phyloP scores from a whole-genome alignment of 2,888 invertebrate genomes.

The Aleiodes leptofemur region DNA sequence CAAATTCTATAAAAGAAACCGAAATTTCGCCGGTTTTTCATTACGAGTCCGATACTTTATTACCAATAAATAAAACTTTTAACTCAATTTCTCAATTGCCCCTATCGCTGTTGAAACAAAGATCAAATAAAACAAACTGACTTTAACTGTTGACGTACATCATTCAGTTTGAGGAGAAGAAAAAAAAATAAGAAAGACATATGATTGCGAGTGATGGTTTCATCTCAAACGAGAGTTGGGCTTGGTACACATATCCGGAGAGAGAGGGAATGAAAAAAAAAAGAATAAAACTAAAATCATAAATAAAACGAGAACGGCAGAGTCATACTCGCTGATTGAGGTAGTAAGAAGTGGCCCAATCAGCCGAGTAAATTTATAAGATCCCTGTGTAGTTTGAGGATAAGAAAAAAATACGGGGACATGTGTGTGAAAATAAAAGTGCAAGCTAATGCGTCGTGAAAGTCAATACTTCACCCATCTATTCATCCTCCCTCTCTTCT shows the following conservation, averaged over 20 bases:
- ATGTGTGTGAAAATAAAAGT: constrained; percentile 58
- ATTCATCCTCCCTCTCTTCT: background rate
- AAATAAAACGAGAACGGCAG: constrained; percentile 45
- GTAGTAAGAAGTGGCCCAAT: constrained; percentile 41
- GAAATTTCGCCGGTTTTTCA: too few relatives aligned
- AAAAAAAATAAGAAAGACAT: too few relatives aligned
- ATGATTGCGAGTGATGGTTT: constrained; percentile 5
- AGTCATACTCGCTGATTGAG: constrained; percentile 47
- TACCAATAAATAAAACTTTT: too few relatives aligned
- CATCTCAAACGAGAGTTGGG: constrained; percentile 1
- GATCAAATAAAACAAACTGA: too few relatives aligned
- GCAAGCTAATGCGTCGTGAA: constrained; percentile 57
- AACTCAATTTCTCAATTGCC: too few relatives aligned
- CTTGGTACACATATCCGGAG: constrained; percentile 1
- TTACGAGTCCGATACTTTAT: too few relatives aligned
- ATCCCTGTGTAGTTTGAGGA: constrained; percentile 18
- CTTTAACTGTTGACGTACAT: too few relatives aligned
- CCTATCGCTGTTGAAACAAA: too few relatives aligned
- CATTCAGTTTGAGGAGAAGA: too few relatives aligned
- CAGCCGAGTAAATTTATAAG: constrained; percentile 27
- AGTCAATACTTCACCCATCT: constrained; percentile 30
- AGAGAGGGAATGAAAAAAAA: constrained; percentile 23
- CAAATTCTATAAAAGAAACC: too few relatives aligned
- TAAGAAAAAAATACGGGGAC: constrained; percentile 35
- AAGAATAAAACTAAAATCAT: constrained; percentile 13